These are phyloP conservation scores for Melipona beecheii DNA, from an alignment of 2,888 invertebrate genomes.

Conservation along the genomic window DNA sequence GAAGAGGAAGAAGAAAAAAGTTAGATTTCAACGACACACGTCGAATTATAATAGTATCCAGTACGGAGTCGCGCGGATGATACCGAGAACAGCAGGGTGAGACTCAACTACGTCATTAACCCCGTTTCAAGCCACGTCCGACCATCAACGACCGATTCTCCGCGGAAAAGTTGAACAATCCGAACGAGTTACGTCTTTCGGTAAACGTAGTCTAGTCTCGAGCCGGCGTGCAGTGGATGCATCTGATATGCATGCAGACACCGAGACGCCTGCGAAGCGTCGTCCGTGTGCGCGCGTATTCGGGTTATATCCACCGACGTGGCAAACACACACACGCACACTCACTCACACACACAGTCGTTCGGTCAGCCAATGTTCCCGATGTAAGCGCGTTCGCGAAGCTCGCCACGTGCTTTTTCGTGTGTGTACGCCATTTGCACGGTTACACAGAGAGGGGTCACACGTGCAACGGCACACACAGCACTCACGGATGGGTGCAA, in stretches of 20 bases:
- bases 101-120: not conserved
- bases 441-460: conserved; percentile 10
- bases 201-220: conserved; percentile 16
- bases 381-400: conserved; percentile 46
- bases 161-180: not conserved
- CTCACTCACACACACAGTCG: not conserved
- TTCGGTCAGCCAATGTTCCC: conserved; percentile 23
- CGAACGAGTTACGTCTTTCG: conserved; percentile 26
- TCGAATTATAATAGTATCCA: too few species aligned
- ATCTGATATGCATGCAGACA: conserved; percentile 60
- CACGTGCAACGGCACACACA: conserved; percentile 3
- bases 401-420: conserved; percentile 54
- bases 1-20: too few species aligned
- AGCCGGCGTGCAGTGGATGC: conserved; percentile 38
- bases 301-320: conserved; percentile 41
- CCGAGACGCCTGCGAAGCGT: conserved; percentile 51
- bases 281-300: conserved; percentile 12
- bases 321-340: not conserved
- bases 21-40: too few species aligned
- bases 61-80: too few species aligned
- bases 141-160: not conserved
- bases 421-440: conserved; percentile 46
- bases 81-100: too few species aligned
- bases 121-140: not conserved
- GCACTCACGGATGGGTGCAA: not conserved